Base-by-base conservation (phyloP, 30 jellyfish, hydroid and myxozoan genomes). In the Pelagia noctiluca region DNA sequence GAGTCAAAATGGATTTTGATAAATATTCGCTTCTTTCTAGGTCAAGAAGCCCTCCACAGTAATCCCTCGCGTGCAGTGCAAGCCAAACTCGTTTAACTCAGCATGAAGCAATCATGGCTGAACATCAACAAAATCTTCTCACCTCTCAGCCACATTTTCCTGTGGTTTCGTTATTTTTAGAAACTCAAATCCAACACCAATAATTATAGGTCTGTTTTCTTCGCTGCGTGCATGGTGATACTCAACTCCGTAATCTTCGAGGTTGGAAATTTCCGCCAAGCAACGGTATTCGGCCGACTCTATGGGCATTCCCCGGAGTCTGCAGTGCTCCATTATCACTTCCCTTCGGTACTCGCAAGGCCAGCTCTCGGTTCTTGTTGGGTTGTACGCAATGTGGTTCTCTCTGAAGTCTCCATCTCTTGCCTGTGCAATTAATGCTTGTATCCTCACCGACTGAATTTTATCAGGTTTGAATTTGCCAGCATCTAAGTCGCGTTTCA, bases 181-280 rank as follows among this genome's bases (percentile, higher is more conserved):
- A 1, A 96, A 82, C 49, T 94, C 99, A 28, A 88, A 88, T 23
- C 99, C 99, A 50, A 94, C 94, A 53, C 99, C 99, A 36, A 94
- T 75, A 25, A 30, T 28, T 33, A 77, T 23, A n/a, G 78, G 85
- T 83, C 67, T 83, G 75, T 75, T 82, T n/a, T 88, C 96, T 60
- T 94, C 99, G 26, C 64, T 77, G 73, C 88, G 69, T 2, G 90
- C 97, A 33, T 69, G 52, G 61, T 88, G 95, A 65, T 50, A 80
- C 64, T 94, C 99, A 74, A 92, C 88, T 18, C 99, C 99, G 64
- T 88, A 94, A 61, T 87, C 99, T 36, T 84, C 92, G 1, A 85
- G 70, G 22, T 69, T 80, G 3, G 99, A 71, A 16, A 94, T 66
- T 75, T 75, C 97, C 32, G 73, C 84, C 18, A 94, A 75, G 57